Percentiles rank a stretch among this genome's conserved stretches.
phyloP scores from a whole-genome alignment of 2,888 invertebrate species.

The Tachystola acroxantha region DNA sequence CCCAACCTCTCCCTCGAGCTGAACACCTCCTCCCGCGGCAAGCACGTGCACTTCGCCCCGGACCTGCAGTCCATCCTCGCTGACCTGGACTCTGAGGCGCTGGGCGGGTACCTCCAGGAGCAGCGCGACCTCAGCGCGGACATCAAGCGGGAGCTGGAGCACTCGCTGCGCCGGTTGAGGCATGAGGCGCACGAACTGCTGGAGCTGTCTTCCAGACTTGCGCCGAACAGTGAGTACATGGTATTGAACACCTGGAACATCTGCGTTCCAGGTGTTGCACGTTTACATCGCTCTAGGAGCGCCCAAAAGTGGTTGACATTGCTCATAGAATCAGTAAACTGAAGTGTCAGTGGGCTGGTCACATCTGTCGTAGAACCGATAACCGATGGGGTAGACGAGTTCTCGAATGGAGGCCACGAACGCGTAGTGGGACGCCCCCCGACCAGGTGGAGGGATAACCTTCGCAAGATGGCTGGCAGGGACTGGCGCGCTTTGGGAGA shows the following conservation, averaged over 20 bases:
- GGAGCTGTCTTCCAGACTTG: constrained; percentile 68
- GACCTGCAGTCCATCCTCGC: constrained; percentile 79
- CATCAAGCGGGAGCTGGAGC: constrained; percentile 74
- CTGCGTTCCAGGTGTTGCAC: no score
- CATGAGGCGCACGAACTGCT: constrained; percentile 79
- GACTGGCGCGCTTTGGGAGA: no score
- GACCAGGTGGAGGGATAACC: no score
- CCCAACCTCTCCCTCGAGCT: constrained; percentile 34
- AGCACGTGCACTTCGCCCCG: constrained; percentile 85
- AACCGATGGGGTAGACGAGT: no score
- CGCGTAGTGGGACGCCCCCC: no score
- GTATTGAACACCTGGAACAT: not conserved
- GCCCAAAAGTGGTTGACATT: no score
- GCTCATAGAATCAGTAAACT: no score
- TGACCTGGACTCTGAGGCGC: constrained; percentile 79
- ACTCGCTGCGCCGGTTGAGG: constrained; percentile 12
- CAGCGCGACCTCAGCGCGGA: constrained; percentile 73
- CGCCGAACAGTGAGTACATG: constrained; percentile 33
- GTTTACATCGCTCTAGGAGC: no score
- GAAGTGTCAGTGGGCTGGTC: no score
- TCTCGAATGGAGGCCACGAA: no score
- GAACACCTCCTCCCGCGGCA: constrained; percentile 41
- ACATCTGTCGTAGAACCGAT: no score
- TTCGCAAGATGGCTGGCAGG: no score
- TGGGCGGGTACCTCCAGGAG: constrained; percentile 75